These are phyloP conservation scores for Carcharodon carcharias DNA, from an alignment of 2,797 vertebrate species.

Conservation along the genomic window DNA sequence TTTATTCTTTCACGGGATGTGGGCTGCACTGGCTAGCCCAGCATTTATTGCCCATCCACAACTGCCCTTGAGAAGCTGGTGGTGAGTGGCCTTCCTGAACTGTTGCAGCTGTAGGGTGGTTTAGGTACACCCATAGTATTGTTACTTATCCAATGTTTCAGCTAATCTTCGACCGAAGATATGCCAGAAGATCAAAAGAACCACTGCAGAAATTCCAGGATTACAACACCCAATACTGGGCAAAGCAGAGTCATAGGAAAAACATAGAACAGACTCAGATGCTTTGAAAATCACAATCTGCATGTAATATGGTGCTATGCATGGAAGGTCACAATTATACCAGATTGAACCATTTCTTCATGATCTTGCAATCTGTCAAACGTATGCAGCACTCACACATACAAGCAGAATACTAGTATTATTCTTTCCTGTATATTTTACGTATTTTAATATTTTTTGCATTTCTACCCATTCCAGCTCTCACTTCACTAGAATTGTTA, in stretches of 20 bases:
- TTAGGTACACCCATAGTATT: no score
- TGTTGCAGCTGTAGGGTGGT: no score
- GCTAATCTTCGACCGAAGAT: neutral
- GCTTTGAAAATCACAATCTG: neutral
- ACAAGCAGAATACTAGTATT: neutral
- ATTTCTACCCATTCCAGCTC: neutral
- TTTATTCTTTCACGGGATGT: no score
- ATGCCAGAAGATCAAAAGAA: neutral
- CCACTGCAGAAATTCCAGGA: neutral
- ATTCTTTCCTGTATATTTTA: neutral
- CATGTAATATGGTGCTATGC: neutral
- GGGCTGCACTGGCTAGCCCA: no score
- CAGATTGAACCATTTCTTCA: neutral
- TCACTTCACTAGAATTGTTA: no score
- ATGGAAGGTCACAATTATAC: neutral
- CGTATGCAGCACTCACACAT: neutral
- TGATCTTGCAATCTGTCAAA: neutral
- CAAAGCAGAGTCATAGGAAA: neutral
- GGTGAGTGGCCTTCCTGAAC: no score
- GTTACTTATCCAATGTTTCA: neutral
- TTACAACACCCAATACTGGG: neutral
- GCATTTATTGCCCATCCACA: no score
- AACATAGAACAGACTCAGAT: neutral
- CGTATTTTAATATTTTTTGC: neutral
- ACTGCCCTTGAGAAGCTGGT: no score